Conservation (phyloP, 2,888 invertebrate genomes). For the Caenorhabditis drosophilae region DNA sequence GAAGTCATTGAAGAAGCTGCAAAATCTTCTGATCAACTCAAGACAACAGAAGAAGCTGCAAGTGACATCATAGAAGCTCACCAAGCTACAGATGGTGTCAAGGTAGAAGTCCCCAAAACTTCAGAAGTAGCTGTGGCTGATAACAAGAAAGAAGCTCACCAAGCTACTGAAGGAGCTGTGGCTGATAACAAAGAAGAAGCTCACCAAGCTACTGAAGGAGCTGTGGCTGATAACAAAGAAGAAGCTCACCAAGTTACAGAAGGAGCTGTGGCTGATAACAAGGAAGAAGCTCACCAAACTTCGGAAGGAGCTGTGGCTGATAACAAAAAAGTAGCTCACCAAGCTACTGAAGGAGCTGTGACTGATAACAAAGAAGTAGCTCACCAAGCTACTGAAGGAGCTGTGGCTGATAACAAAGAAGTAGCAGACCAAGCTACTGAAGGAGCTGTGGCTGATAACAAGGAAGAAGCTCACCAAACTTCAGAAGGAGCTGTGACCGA, state of each 20-base stretch:
- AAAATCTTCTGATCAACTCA: not conserved
- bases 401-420: not conserved
- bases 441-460: not conserved
- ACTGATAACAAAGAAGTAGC: conserved; percentile 9
- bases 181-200: conserved; percentile 1
- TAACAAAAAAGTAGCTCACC: too few species aligned
- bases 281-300: not conserved
- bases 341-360: conserved; percentile 7
- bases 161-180: conserved; percentile 2
- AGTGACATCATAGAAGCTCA: not conserved
- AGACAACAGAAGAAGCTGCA: not conserved
- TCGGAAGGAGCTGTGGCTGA: too few species aligned
- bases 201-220: not conserved
- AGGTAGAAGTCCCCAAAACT: conserved; percentile 2
- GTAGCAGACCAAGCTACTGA: not conserved
- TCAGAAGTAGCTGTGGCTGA: not conserved
- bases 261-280: conserved; percentile 4
- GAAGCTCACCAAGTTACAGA: conserved; percentile 11
- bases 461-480: not conserved
- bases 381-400: not conserved
- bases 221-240: not conserved
- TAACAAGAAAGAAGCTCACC: not conserved
- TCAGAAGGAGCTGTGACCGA: not conserved
- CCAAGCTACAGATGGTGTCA: not conserved
- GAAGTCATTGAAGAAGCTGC: not conserved